phyloP scores from a whole-genome alignment of 2,113 vertebrate species.

The Vombatus ursinus region DNA sequence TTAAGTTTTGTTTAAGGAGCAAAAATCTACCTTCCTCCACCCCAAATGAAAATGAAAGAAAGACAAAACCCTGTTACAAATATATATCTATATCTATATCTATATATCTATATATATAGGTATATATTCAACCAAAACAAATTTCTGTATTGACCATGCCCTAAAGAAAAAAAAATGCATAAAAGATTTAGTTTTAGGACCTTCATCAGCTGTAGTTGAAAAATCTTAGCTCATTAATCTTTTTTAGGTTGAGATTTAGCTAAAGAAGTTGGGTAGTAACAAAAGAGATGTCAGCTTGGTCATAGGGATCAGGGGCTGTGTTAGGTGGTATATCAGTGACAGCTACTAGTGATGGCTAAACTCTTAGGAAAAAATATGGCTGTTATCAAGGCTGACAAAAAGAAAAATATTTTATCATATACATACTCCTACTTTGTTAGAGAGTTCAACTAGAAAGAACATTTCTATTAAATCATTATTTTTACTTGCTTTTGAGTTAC shows the following conservation, averaged over 20 bases:
- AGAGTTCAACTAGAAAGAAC: not conserved
- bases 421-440: not conserved
- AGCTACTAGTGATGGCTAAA: not conserved
- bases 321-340: not conserved
- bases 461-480: not conserved
- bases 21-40: not conserved
- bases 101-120: too few species aligned
- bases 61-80: not conserved
- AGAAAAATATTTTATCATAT: not conserved
- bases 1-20: not conserved
- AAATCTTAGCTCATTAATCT: not conserved
- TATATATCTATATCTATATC: not conserved
- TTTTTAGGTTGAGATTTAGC: not conserved
- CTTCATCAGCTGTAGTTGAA: not conserved
- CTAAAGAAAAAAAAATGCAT: not conserved
- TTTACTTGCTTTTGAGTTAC: not conserved
- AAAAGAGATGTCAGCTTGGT: not conserved
- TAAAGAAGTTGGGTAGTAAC: not conserved
- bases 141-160: not conserved
- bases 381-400: not conserved
- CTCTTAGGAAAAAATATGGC: not conserved
- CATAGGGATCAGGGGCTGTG: not conserved
- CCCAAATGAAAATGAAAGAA: not conserved
- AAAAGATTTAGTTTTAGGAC: not conserved
- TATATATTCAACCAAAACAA: not conserved